A percentile compares a stretch with the other conserved stretches of the same genome.
These are phyloP conservation scores for Mesocentrotus franciscanus DNA, from an alignment of 53 echinoderm and acorn worm species.

Conservation along the genomic window DNA sequence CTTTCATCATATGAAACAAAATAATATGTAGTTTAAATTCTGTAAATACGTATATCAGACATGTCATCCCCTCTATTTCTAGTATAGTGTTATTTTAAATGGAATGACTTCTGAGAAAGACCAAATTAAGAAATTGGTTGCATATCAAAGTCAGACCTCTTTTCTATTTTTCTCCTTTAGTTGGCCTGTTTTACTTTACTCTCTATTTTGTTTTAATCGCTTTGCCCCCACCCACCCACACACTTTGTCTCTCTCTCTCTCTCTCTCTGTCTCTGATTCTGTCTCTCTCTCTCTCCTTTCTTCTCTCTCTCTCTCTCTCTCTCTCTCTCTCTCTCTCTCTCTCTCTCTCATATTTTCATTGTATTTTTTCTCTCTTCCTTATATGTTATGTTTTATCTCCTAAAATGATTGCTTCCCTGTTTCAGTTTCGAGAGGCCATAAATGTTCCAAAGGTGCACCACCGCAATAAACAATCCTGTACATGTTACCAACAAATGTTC, in stretches of 20 bases:
- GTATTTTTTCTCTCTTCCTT: neutral
- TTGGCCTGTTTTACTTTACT: neutral
- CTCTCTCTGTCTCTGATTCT: neutral
- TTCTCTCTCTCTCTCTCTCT: neutral
- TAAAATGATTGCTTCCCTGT: conserved; percentile 11
- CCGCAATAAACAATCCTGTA: neutral
- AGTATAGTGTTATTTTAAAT: too few species aligned
- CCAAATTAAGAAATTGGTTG: too few species aligned
- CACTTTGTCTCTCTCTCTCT: neutral
- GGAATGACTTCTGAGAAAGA: too few species aligned
- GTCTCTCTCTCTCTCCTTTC: neutral
- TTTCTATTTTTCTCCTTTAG: neutral
- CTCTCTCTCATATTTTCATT: neutral
- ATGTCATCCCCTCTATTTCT: too few species aligned
- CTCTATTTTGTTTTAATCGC: neutral
- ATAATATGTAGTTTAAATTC: too few species aligned
- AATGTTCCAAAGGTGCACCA: neutral
- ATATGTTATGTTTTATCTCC: neutral
- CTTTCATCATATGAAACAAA: too few species aligned
- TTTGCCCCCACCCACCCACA: neutral
- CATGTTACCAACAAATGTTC: neutral
- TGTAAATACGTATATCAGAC: too few species aligned
- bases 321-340: neutral
- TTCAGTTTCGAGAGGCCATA: neutral
- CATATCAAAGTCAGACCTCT: too few species aligned